Conservation (phyloP, 2,888 invertebrate genomes). For the Daptonema setosum region DNA sequence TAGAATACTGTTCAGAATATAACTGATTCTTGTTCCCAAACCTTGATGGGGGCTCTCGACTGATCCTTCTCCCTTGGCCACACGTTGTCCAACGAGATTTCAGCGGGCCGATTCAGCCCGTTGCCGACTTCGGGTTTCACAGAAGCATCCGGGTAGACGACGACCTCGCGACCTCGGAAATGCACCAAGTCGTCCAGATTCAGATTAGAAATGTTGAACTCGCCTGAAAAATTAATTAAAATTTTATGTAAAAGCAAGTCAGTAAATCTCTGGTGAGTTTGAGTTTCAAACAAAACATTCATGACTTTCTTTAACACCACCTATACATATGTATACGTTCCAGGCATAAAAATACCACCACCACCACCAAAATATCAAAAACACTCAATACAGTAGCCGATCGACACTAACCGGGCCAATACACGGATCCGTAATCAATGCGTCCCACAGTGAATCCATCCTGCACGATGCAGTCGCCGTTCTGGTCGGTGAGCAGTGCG, state of each 20-base stretch:
- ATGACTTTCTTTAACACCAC: too few relatives aligned
- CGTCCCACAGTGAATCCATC: constrained; percentile 33
- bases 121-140: constrained; percentile 66
- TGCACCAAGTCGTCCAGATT: constrained; percentile 39
- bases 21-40: too few relatives aligned
- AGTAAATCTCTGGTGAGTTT: too few relatives aligned
- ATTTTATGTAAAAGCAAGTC: too few relatives aligned
- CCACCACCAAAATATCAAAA: too few relatives aligned
- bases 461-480: constrained; percentile 9
- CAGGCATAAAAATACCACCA: too few relatives aligned
- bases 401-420: constrained; percentile 29
- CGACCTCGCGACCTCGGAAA: constrained; percentile 77
- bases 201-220: constrained; percentile 11
- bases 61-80: constrained; percentile 81
- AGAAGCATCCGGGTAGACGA: constrained; percentile 71
- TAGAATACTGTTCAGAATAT: too few relatives aligned
- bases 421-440: constrained; percentile 32
- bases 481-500: constrained; percentile 19
- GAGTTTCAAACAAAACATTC: too few relatives aligned
- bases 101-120: constrained; percentile 43
- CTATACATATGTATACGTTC: too few relatives aligned
- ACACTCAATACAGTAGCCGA: too few relatives aligned
- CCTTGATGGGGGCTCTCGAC: constrained; percentile 45
- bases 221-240: constrained; percentile 20
- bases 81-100: constrained; percentile 66